Evolutionary conservation across 1,140 invertebrate genomes (phyloP), one percentile per base, ranked within the genome.

Genomic region (Bombus confusus): DNA sequence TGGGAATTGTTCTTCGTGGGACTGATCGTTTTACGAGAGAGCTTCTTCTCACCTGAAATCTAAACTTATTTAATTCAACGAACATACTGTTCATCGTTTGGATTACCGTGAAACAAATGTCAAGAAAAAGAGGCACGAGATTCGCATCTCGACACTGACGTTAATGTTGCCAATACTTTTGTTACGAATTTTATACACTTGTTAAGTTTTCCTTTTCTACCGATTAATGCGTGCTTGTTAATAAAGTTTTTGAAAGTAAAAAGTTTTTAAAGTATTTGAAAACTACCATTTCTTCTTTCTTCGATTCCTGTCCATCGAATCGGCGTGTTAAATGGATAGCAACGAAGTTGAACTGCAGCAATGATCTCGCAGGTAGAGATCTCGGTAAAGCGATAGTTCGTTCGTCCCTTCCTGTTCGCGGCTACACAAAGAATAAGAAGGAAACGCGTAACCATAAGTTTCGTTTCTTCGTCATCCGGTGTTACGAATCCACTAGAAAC

Each of bases 381-480:
- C 68, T 5, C 10, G 18, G 28, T 28, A 9, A 41, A 41, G 13
- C 12, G 39, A 22, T 72, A n/a, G 39, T 2, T 39, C 0, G 25
- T 41, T 28, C 37, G 74, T 31, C 31, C 25, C 71, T 89, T 89
- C 80, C 47, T 22, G 78, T 37, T 62, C 68, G 64, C 83, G 59
- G 22, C 37, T 34, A 28, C 37, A 25, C 15, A 8, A 73, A n/a
- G 18, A 18, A 72, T 72, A 79, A 85, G 64, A 2, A 39, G 83
- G 66, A 80, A 64, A 71, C 71, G 59, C 91, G 80, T 85, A 90
- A 91, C 78, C 76, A 41, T 78, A 25, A 82, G 75, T 88, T 92
- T 89, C 79, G 81, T 89, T 93, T 92, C 87, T 89, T 91, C 52
- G 77, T 85, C 34, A 59, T 85, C 22, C 64, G 52, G 64, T 78